phyloP scores from a whole-genome alignment of 2,797 vertebrate genomes.

The Girardinus metallicus region DNA sequence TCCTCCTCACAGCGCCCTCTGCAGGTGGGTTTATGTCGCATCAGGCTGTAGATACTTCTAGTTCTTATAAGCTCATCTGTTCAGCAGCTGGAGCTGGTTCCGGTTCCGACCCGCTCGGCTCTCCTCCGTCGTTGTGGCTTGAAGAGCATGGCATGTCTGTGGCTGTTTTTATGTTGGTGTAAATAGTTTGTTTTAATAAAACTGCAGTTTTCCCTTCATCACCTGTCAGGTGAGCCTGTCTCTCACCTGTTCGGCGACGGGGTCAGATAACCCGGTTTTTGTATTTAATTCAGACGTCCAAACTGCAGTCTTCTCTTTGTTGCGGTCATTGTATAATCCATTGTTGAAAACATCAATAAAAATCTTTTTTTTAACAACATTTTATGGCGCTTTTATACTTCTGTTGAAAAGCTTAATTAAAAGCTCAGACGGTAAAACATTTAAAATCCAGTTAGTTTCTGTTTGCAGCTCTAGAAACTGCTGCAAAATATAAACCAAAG shows the following conservation, averaged over 20 bases:
- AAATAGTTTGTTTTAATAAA: conserved; percentile 95
- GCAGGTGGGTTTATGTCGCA: conserved; percentile 19
- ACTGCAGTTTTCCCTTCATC: conserved; percentile 56
- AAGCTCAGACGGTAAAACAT: neutral
- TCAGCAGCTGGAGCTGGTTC: conserved; percentile 15
- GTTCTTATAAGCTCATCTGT: conserved; percentile 44
- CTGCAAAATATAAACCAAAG: neutral
- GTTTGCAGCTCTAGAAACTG: too few species aligned
- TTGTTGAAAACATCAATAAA: conserved; percentile 80
- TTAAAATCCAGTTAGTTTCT: neutral
- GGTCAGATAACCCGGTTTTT: conserved; percentile 68
- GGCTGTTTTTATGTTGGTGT: conserved; percentile 81
- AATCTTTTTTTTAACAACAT: conserved; percentile 27
- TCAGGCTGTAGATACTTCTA: conserved; percentile 65
- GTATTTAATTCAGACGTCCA: conserved; percentile 69
- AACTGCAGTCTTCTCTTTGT: conserved; percentile 65
- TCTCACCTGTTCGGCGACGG: conserved; percentile 56
- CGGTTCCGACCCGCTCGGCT: neutral
- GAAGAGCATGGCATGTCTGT: conserved; percentile 90
- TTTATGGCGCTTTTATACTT: neutral
- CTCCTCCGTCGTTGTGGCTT: conserved; percentile 4
- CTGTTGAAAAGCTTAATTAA: neutral
- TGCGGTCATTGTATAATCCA: conserved; percentile 77
- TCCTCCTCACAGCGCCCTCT: conserved; percentile 29
- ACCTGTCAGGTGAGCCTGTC: conserved; percentile 23